Percentiles rank a stretch among this genome's conserved stretches.
Conservation (phyloP, 1,140 invertebrate genomes). For the Aphelenchoides besseyi region DNA sequence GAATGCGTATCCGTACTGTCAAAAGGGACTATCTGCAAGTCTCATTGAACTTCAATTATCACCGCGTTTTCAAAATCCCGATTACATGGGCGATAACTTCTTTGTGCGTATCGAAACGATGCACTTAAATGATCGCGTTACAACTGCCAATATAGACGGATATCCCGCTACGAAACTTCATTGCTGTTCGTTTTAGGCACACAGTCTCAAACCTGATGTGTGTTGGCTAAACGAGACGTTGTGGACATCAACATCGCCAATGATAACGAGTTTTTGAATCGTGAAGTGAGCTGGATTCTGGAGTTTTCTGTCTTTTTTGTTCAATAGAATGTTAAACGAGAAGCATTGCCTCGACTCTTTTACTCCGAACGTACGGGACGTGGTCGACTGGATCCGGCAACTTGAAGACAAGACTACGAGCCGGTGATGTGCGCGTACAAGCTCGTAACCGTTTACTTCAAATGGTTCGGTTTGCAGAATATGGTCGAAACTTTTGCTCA, state of each 20-base stretch:
- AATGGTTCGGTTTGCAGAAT: slow-evolving; percentile 95
- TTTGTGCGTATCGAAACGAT: slow-evolving; percentile 90
- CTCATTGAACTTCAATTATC: neutral
- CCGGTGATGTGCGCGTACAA: slow-evolving; percentile 99
- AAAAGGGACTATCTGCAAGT: slow-evolving; percentile 70
- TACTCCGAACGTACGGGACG: slow-evolving; percentile 87
- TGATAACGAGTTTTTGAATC: slow-evolving; percentile 48
- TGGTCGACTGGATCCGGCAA: slow-evolving; percentile 76
- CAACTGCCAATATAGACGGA: slow-evolving; percentile 77
- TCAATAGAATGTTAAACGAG: slow-evolving; percentile 63
- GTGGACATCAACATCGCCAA: slow-evolving; percentile 59
- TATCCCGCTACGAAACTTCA: slow-evolving; percentile 26
- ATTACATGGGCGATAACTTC: slow-evolving; percentile 99
- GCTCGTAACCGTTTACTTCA: slow-evolving; percentile 93
- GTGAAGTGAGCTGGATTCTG: slow-evolving; percentile 33
- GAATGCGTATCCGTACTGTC: slow-evolving; percentile 99
- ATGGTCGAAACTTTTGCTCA: slow-evolving; percentile 91
- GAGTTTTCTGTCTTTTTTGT: slow-evolving; percentile 63
- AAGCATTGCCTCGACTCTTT: slow-evolving; percentile 82
- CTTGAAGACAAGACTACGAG: slow-evolving; percentile 73
- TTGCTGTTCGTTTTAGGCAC: slow-evolving; percentile 47
- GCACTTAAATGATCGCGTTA: slow-evolving; percentile 80
- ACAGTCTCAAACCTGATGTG: slow-evolving; percentile 39
- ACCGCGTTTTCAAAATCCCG: slow-evolving; percentile 76
- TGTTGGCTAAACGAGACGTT: slow-evolving; percentile 55